phyloP scores from a whole-genome alignment of 2,113 vertebrate species.

The Triplophysa rosa region DNA sequence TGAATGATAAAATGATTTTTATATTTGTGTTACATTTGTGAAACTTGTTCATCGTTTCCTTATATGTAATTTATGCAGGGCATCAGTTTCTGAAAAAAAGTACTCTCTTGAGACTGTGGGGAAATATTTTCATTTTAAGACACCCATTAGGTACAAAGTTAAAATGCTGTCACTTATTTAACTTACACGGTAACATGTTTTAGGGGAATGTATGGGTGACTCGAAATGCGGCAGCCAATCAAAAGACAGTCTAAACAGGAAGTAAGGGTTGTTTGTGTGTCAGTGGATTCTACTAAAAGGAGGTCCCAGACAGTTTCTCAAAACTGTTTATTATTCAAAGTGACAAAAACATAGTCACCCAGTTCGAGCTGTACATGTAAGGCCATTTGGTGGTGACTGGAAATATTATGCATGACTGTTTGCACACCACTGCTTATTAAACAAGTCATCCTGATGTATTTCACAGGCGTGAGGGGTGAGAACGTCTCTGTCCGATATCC shows the following conservation, averaged over 20 bases:
- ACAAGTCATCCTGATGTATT: conserved; percentile 65
- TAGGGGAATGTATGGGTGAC: neutral
- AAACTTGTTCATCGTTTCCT: conserved; percentile 30
- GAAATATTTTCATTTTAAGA: neutral
- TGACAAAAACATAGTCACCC: conserved; percentile 60
- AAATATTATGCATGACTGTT: conserved; percentile 59
- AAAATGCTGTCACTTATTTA: too few relatives aligned
- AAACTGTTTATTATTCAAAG: conserved; percentile 63
- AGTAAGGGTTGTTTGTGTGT: neutral
- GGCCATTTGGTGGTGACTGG: conserved; percentile 28
- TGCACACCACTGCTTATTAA: conserved; percentile 64
- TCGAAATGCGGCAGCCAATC: neutral
- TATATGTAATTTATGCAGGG: neutral
- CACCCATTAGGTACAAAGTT: too few relatives aligned
- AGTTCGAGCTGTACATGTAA: conserved; percentile 49
- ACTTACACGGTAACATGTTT: too few relatives aligned
- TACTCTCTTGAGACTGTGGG: neutral
- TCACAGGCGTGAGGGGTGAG: conserved; percentile 43
- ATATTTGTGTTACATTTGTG: too few relatives aligned
- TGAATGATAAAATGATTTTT: too few relatives aligned
- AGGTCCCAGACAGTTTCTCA: neutral
- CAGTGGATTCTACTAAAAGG: neutral
- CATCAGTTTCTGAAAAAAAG: conserved; percentile 16
- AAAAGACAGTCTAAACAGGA: neutral
- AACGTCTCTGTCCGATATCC: conserved; percentile 7